Base-by-base conservation (phyloP, 2,888 invertebrate genomes). In the Lycophotia porphyrea region DNA sequence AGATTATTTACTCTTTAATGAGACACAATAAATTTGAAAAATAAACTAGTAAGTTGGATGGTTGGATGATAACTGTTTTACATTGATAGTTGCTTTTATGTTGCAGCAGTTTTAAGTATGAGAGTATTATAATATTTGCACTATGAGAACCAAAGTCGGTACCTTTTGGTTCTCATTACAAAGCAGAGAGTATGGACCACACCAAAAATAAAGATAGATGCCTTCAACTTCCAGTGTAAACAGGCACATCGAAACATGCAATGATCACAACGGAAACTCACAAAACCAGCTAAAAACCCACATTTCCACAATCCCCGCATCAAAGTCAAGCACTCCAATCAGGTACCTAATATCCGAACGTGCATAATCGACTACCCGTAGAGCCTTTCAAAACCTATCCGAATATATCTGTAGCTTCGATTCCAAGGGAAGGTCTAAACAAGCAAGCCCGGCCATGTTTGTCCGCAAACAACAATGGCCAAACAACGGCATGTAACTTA, bases 361-460 rank as follows among this genome's bases (percentile, higher is more conserved):
- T n/a, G 52, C 44, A 67, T 67, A 71, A 74, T 84, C 65, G 67
- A 77, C 81, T 68, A 34, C 74, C 47, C 58, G 27, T 73, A 61
- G 39, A 67, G 15, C 44, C 34, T 72, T 72, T 84, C 74, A 63
- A 76, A 85, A 66, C 55, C 63, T 60, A 36, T 65, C 73, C 47
- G 75, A 79, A 69, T 76, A 65, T 79, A 86, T 84, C 84, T 72
- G 64, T 81, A 78, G 80, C 81, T 82, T 82, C 82, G 82, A 86
- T 85, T 87, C 74, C 80, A 82, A 80, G 72, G 73, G 85, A 85
- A 82, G 80, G 82, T 86, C 81, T 84, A 82, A 85, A 87, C 88
- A 89, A 89, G 84, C 89, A 88, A 80, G 69, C 78, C 78, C 66
- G 76, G 67, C 74, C 72, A 34, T 90, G 88, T 92, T 90, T 90